These are phyloP conservation scores for Hydrolagus affinis DNA, from an alignment of 2,113 vertebrate species.

Conservation along the genomic window DNA sequence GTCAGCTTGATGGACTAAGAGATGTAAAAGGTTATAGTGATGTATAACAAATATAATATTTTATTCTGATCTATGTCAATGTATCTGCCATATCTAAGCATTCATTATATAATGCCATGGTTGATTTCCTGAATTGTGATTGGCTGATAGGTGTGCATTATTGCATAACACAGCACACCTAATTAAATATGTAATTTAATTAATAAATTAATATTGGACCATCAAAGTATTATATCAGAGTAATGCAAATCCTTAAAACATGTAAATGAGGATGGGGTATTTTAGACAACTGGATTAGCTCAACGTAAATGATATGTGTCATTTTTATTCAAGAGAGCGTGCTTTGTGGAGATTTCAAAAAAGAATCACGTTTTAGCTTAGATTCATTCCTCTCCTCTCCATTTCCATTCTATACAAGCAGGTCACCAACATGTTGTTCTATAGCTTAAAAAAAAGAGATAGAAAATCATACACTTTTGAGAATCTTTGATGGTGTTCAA, in stretches of 20 bases:
- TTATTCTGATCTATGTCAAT: constrained; percentile 30
- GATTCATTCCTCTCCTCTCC: not conserved
- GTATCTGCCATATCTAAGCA: constrained; percentile 31
- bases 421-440: not conserved
- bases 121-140: constrained; percentile 32
- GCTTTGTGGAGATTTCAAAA: constrained; percentile 6
- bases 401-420: not conserved
- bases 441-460: not conserved
- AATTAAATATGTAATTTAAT: constrained; percentile 33
- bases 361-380: not conserved
- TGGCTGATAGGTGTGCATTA: constrained; percentile 30
- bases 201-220: constrained; percentile 33
- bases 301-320: not conserved
- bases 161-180: constrained; percentile 30
- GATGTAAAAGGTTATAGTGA: constrained; percentile 30
- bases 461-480: not conserved
- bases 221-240: constrained; percentile 30
- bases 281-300: constrained; percentile 19
- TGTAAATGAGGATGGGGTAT: not conserved
- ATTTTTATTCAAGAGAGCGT: not conserved
- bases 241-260: constrained; percentile 24
- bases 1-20: constrained; percentile 30
- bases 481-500: not conserved
- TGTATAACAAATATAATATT: constrained; percentile 31
- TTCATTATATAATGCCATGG: constrained; percentile 32